Evolutionary conservation across 2,888 invertebrate species (phyloP).

Genomic region (Metalampra italica): DNA sequence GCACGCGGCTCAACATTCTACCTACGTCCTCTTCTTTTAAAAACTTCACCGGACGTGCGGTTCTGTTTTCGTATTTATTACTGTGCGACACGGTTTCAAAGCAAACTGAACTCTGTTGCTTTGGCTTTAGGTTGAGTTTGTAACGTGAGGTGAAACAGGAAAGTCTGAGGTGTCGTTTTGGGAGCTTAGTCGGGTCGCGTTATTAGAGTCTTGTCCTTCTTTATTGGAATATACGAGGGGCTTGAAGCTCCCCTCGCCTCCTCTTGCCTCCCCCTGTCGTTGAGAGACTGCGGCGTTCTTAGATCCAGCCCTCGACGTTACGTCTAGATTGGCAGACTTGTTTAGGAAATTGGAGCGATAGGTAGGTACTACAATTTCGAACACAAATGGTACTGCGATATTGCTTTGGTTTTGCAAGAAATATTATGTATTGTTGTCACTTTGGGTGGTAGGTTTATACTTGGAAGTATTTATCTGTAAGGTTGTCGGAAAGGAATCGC

Average conservation of each 20-base stretch:
- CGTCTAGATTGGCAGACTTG: conserved; percentile 1
- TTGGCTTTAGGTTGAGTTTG: conserved; percentile 30
- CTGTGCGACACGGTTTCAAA: conserved; percentile 14
- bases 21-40: conserved; percentile 48
- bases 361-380: no score
- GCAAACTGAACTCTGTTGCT: conserved; percentile 21
- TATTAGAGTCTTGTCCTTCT: conserved; percentile 68
- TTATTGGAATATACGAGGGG: conserved; percentile 66
- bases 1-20: conserved; percentile 45
- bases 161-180: conserved; percentile 63
- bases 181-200: conserved; percentile 62
- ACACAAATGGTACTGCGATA: no score
- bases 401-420: neutral
- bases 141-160: conserved; percentile 15
- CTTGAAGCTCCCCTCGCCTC: conserved; percentile 20
- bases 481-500: no score
- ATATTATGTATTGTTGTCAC: no score
- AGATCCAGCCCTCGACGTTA: conserved; percentile 6
- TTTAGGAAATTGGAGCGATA: conserved; percentile 1
- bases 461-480: neutral
- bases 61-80: conserved; percentile 60
- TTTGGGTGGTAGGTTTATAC: neutral
- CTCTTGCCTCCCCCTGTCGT: conserved; percentile 1
- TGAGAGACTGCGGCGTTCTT: conserved; percentile 15
- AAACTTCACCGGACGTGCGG: conserved; percentile 61